Base-by-base conservation (phyloP, 2,797 vertebrate species). In the Alca torda region DNA sequence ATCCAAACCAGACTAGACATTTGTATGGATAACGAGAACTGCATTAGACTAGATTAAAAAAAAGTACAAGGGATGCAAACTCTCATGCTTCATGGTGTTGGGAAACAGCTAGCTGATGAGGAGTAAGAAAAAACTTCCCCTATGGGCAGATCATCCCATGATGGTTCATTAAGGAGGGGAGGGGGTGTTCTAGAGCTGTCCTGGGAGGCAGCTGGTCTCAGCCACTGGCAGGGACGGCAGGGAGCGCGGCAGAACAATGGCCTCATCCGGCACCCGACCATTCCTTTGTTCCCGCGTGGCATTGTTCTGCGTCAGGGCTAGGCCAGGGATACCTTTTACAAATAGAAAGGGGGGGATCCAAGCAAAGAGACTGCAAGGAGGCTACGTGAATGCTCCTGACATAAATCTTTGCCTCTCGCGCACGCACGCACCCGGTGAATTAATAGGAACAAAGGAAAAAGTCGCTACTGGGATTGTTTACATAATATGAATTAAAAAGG, bases 371-470 rank as follows among this genome's bases (percentile, higher is more conserved):
- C 87, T 57, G 23, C 17, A 45, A 88, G 51, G 67, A 90, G 28
- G 56, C 43, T 68, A 9, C 2, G 3, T 4, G 23, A 83, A 77
- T 11, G 31, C 16, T 85, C 17, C 80, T 91, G 75, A 80, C 45
- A 60, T 74, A 80, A 93, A 90, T n/a, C 75, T 77, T 45, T 72
- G 60, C 57, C 30, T 90, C 45, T 48, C 3, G 10, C 0, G 0
- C 48, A 74, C 0, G 1, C 89, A 73, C 3, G 2, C 31, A 26
- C 9, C 31, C 65, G 11, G 61, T 59, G 65, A 92, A 85, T 95
- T 95, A 84, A 74, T 45, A 93, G 65, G 81, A 93, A 76, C 84
- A 92, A 91, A 95, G 54, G 61, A 39, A 93, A 82, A 87, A 57
- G 33, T 78, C 4, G 1, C 53, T 95, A 57, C 31, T 70, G 50